Conservation (phyloP, 2,113 vertebrate species). For the Tringa solitaria region DNA sequence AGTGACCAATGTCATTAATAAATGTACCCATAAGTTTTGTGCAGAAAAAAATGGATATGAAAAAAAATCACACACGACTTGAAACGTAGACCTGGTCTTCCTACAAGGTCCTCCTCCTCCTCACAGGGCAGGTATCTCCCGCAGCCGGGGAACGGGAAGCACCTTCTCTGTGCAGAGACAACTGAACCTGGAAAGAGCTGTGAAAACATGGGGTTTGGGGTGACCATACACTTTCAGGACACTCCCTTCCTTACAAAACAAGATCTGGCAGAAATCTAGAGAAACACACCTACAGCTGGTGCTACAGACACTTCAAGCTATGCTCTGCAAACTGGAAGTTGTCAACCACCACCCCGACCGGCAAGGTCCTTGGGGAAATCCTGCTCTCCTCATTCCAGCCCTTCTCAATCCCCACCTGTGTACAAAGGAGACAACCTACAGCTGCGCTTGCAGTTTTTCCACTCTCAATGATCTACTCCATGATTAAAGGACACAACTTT, state of each 20-base stretch:
- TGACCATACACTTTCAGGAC: rapidly evolving
- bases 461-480: rapidly evolving
- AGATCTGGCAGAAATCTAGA: not conserved
- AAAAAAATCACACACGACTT: not conserved
- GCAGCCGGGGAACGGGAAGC: rapidly evolving
- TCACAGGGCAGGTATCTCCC: rapidly evolving
- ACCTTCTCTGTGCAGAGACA: not conserved
- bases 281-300: rapidly evolving
- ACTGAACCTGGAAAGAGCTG: rapidly evolving
- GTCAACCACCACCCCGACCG: too few relatives aligned
- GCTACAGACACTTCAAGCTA: not conserved
- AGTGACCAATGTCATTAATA: not conserved
- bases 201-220: not conserved
- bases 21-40: rapidly evolving
- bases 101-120: not conserved
- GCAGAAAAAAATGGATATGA: rapidly evolving
- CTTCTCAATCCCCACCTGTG: rapidly evolving
- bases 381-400: rapidly evolving
- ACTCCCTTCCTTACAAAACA: not conserved
- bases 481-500: not conserved
- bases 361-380: rapidly evolving
- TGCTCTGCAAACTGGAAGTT: not conserved
- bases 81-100: not conserved
- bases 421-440: not conserved
- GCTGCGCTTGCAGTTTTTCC: too few relatives aligned